A percentile compares a stretch with the other conserved stretches of the same genome.
These are phyloP conservation scores for Tursiops truncatus DNA, from an alignment of 2,113 vertebrate species.

Conservation along the genomic window DNA sequence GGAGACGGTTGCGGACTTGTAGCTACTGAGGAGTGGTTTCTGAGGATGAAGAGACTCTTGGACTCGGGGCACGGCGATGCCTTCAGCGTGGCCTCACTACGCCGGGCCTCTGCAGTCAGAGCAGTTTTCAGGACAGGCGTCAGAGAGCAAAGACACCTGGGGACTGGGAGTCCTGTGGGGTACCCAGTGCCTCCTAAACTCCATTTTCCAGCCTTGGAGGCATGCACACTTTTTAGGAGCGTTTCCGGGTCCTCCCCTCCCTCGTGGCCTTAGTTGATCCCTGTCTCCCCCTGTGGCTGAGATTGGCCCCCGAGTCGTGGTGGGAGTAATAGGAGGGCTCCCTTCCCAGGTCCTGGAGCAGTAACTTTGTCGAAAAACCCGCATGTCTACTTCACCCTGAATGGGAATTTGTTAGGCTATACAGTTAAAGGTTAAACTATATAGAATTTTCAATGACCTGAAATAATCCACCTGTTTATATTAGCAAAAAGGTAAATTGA, in stretches of 20 bases:
- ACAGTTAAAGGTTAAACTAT: not conserved
- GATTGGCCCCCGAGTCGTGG: not conserved
- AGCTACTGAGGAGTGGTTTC: not conserved
- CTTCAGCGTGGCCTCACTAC: not conserved
- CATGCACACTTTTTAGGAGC: not conserved
- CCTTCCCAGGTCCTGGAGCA: not conserved
- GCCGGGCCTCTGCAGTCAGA: accelerated
- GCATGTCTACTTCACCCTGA: not conserved
- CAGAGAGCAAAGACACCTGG: not conserved
- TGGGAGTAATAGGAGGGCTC: not conserved
- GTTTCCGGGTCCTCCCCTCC: not conserved
- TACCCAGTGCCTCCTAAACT: not conserved
- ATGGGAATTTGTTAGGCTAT: not conserved
- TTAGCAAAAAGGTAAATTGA: not conserved
- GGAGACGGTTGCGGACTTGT: accelerated
- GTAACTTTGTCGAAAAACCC: not conserved
- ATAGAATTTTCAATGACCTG: not conserved
- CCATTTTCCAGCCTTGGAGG: not conserved
- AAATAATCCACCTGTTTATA: not conserved
- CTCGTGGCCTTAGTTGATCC: not conserved
- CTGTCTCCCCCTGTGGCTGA: not conserved
- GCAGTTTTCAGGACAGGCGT: not conserved
- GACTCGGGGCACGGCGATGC: not conserved
- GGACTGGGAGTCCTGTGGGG: not conserved
- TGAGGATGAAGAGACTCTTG: not conserved